Base-by-base conservation (phyloP, 2,113 vertebrate species). In the Marmota monax region DNA sequence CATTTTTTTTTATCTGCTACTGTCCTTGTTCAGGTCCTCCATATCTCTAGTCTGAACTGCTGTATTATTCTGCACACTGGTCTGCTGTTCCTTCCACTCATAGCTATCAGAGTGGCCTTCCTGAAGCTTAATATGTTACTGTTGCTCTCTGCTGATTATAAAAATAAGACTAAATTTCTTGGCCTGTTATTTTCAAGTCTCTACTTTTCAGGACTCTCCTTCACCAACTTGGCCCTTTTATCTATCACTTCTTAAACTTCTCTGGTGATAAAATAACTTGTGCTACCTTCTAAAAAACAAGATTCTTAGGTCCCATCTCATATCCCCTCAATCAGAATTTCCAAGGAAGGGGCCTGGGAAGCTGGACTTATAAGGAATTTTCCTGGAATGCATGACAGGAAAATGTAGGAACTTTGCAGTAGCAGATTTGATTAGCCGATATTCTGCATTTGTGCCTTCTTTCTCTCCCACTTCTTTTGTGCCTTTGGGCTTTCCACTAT, bases 211-310 rank as follows among this genome's bases (percentile, higher is more conserved):
- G 51, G 53, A 86, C 5, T 93, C 23, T 17, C 39, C 37, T 86
- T 86, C 34, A 88, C 27, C 53, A 88, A n/a, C 45, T 89, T 79
- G 90, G 34, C 37, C 61, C 25, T 67, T 85, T 72, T 69, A 12
- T 51, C 25, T 79, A 65, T 25, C 45, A 85, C 32, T 88, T 76
- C 29, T 67, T 96, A 70, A 77, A 93, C 37, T 87, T 93, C 45
- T 45, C 9, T 70, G 65, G 25, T 87, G 32, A 83, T 63, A 80
- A 88, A 91, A 32, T 88, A 37, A 88, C 39, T 53, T 79, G 7
- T 23, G 39, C 18, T 88, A 63, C 37, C 73, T 82, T 89, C 39
- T 4, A 6, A 69, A 80, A 94, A 85, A 70, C 56, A 79, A 56
- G 22, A 80, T 77, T 69, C 7, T 11, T 92, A 70, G 53, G 17